Base-by-base conservation (phyloP, 2,888 invertebrate species). In the Aromia moschata region DNA sequence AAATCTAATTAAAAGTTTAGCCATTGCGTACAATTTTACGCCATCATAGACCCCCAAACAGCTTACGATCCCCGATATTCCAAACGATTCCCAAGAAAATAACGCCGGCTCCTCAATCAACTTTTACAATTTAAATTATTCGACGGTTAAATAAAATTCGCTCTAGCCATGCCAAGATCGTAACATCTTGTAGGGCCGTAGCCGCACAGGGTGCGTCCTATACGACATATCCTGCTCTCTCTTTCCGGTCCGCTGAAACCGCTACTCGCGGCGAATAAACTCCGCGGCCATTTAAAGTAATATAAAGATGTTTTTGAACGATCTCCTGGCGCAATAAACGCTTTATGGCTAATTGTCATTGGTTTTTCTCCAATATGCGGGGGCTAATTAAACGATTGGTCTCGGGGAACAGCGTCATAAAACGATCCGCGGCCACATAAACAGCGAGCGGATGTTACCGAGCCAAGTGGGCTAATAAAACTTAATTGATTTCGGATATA, bases 281-380 rank as follows among this genome's bases (percentile, higher is more conserved):
- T 59, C 38, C 49, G 15, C 38, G 30, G 10, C 25, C 38, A 49
- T 49, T 49, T 64, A 62, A 64, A 64, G 64, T 64, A 63, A 61
- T 66, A 62, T 63, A 66, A 74, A 73, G 72, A 73, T 73, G 72
- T 71, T 74, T 72, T 69, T 68, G 65, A 70, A 69, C 64, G 65
- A 67, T 63, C 64, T 71, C 62, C 68, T 74, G 65, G 66, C 68
- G 70, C 77, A 73, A 80, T 80, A 80, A 80, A 79, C 76, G 76
- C 76, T 81, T 81, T 80, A 81, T 80, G 70, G 80, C 77, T 80
- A 81, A 81, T 81, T 81, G 81, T 78, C 77, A 79, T 80, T 77
- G 80, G 78, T 81, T 80, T 81, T 80, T 80, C 77, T 75, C 76
- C 80, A 81, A 81, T 81, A 81, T 81, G 80, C 79, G 75, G 75